These are phyloP conservation scores for Apamea crenata DNA, from an alignment of 2,888 invertebrate species.

Conservation along the genomic window DNA sequence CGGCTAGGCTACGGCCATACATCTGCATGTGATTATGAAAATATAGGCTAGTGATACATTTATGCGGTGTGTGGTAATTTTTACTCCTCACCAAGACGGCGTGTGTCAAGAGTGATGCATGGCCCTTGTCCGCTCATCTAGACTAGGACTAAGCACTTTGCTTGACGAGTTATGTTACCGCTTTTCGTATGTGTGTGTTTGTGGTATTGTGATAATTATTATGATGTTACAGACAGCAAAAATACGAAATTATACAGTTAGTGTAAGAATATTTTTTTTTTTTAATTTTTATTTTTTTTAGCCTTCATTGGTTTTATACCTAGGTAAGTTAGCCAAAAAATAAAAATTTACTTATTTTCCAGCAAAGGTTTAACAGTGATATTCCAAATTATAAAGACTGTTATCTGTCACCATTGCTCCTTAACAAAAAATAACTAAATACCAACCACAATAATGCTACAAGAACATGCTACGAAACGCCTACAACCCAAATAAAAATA, in stretches of 20 bases:
- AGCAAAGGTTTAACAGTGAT: neutral
- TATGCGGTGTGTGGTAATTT: constrained; percentile 75
- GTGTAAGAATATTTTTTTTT: neutral
- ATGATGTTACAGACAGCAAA: constrained; percentile 44
- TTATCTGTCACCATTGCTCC: neutral
- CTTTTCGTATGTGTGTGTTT: constrained; percentile 71
- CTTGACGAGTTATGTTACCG: constrained; percentile 77
- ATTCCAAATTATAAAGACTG: neutral
- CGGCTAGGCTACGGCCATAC: constrained; percentile 18
- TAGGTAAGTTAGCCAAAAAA: too few relatives aligned
- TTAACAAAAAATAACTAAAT: neutral
- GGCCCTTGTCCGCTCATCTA: constrained; percentile 78
- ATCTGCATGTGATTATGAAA: constrained; percentile 66
- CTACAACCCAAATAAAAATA: constrained; percentile 19
- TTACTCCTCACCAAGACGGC: constrained; percentile 80
- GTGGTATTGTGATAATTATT: constrained; percentile 65
- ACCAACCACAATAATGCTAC: neutral
- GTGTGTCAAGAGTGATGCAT: constrained; percentile 80
- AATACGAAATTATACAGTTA: neutral
- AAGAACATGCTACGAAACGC: neutral
- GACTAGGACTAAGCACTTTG: constrained; percentile 82
- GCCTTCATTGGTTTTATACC: neutral
- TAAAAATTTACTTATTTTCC: neutral
- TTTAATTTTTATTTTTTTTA: neutral
- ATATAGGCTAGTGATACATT: constrained; percentile 68